These are phyloP conservation scores for Argynnis bischoffii DNA, from an alignment of 2,888 invertebrate genomes.

Conservation along the genomic window DNA sequence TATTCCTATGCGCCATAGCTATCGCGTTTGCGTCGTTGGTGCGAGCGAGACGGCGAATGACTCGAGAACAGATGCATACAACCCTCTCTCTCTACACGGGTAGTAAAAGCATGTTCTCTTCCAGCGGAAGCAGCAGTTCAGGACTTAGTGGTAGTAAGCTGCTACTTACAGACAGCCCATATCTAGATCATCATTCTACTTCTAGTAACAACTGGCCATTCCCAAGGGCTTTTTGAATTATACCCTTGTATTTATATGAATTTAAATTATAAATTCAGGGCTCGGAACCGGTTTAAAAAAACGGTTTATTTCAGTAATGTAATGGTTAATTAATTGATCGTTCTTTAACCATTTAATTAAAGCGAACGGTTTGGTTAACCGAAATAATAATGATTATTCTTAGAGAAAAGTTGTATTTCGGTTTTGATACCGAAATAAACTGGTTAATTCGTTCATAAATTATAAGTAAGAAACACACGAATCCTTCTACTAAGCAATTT, in stretches of 20 bases:
- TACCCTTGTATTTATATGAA: neutral
- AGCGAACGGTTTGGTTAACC: too few species aligned
- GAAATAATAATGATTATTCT: too few species aligned
- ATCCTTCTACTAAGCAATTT: too few species aligned
- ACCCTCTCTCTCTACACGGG: slow-evolving; percentile 83
- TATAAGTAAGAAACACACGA: too few species aligned
- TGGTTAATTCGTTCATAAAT: too few species aligned
- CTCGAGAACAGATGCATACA: slow-evolving; percentile 74
- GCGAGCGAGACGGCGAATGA: slow-evolving; percentile 80
- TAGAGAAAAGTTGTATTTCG: too few species aligned
- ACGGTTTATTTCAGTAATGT: neutral
- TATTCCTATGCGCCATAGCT: slow-evolving; percentile 87
- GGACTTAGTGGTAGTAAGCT: slow-evolving; percentile 84
- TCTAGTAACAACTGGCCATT: slow-evolving; percentile 81
- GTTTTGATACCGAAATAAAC: too few species aligned
- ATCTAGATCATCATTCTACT: slow-evolving; percentile 81
- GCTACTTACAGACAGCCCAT: slow-evolving; percentile 83
- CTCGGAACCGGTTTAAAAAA: too few species aligned
- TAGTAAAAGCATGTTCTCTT: slow-evolving; percentile 83
- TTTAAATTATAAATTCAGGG: neutral
- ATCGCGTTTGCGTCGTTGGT: slow-evolving; percentile 86
- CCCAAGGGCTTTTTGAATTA: slow-evolving; percentile 61
- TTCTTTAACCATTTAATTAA: too few species aligned
- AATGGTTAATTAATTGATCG: too few species aligned
- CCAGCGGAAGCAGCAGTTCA: slow-evolving; percentile 82